Base-by-base conservation (phyloP, 35 echinoderm and acorn worm species). In the Strongylocentrotus purpuratus region DNA sequence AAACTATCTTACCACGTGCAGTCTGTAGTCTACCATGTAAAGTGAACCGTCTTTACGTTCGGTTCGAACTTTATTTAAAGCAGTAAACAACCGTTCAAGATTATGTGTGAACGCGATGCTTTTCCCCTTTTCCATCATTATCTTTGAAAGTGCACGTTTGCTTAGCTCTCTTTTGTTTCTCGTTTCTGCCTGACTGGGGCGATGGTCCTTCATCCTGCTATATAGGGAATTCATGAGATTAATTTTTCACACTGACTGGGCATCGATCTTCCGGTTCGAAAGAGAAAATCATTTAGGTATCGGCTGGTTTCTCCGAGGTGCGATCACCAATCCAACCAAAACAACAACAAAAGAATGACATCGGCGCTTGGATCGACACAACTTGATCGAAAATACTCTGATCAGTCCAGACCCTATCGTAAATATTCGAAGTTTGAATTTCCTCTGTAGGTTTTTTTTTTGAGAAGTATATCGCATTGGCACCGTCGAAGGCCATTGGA, bases 181-280 rank as follows among this genome's bases (percentile, higher is more conserved):
- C 2, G 22, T n/a, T 78, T 78, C 65, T 78, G 65, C 22, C 20
- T 78, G 65, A 78, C 65, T 78, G 25, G 4, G 7, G 28, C 22
- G 87, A 89, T 46, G 45, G 87, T 15, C 87, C 87, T 89, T 89
- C 87, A 89, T 89, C 87, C 45, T 9, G 0, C 87, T 89, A 89
- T 89, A 89, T 89, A 31, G 87, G 87, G 87, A 89, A 89, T 89
- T 89, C 87, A 89, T 46, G 87, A 89, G 87, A 89, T 89, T 89
- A 89, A 89, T 89, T 89, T 89, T 89, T 89, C 87, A 89, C 87
- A 89, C 32, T 46, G 87, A 89, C 32, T 89, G 45, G 12, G 33
- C 12, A 89, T 89, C 25, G 87, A 89, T 89, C 87, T 89, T 89
- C 87, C 87, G 45, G 87, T 89, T 41, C 33, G 45, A 15, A 31